A percentile compares a stretch with the other conserved stretches of the same genome.
Evolutionary conservation across 2,797 vertebrate species (phyloP).

Genomic region (Syngnathus acus): DNA sequence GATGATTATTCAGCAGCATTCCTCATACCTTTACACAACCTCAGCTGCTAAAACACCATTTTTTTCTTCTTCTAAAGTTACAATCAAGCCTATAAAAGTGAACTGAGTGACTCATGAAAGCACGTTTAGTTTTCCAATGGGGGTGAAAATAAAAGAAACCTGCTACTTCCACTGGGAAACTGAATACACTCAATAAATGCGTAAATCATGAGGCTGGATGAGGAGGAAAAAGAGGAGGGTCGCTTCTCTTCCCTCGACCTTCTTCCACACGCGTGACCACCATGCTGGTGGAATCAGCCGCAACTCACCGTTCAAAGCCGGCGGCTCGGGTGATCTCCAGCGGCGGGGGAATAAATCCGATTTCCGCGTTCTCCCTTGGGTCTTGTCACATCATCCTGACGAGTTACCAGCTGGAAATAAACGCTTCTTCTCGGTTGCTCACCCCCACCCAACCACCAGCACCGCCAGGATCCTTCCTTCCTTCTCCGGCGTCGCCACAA

Average conservation of each 20-base stretch:
- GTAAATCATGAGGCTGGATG: not conserved
- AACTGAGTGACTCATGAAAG: not conserved
- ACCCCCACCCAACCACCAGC: not conserved
- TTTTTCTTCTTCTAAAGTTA: not conserved
- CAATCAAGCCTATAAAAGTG: not conserved
- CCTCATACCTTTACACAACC: constrained; percentile 3
- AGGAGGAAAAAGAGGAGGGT: not conserved
- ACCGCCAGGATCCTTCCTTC: not conserved
- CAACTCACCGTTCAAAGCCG: constrained; percentile 23
- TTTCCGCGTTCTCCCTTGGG: constrained; percentile 29
- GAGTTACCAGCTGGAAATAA: constrained; percentile 34
- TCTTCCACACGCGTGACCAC: constrained; percentile 29
- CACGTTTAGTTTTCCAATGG: not conserved
- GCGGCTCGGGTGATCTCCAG: constrained; percentile 43
- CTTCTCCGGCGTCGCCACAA: constrained; percentile 33
- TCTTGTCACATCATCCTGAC: constrained; percentile 67
- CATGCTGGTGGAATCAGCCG: constrained; percentile 10
- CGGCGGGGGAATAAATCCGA: constrained; percentile 23
- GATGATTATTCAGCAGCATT: constrained; percentile 17
- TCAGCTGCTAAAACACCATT: not conserved
- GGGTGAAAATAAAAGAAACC: not conserved
- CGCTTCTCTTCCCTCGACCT: constrained; percentile 30
- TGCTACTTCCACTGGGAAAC: not conserved
- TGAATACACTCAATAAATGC: not conserved
- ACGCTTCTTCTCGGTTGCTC: constrained; percentile 21